These are phyloP conservation scores for Anarsia innoxiella DNA, from an alignment of 2,888 invertebrate species.

Conservation along the genomic window DNA sequence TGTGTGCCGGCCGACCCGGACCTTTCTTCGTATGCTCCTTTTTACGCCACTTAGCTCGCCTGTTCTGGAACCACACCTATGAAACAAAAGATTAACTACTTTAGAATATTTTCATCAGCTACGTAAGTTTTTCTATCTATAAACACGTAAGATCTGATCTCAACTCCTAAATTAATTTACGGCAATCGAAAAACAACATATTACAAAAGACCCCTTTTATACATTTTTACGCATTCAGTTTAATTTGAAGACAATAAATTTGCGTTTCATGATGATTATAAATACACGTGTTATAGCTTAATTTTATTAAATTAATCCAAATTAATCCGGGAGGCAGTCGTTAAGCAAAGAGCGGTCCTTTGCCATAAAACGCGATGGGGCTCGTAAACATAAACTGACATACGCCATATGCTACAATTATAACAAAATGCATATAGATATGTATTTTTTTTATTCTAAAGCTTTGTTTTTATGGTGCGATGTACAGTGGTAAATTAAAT, in stretches of 20 bases:
- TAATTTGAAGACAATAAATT: conserved; percentile 4
- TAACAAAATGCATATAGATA: too few species aligned
- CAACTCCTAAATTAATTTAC: too few species aligned
- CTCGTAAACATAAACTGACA: conserved; percentile 47
- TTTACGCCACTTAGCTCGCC: conserved; percentile 99
- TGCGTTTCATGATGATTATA: conserved; percentile 1
- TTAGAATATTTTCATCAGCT: too few species aligned
- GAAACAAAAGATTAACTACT: too few species aligned
- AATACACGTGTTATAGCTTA: conserved; percentile 20
- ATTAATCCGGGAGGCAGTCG: conserved; percentile 39
- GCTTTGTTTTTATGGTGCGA: too few species aligned
- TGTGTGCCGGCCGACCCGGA: conserved; percentile 98
- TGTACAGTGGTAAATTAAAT: too few species aligned
- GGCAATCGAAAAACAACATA: too few species aligned
- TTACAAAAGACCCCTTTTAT: too few species aligned
- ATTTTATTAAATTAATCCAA: conserved; percentile 62
- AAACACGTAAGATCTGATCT: too few species aligned
- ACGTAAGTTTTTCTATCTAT: too few species aligned
- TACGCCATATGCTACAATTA: conserved; percentile 21
- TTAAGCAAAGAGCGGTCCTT: conserved; percentile 36
- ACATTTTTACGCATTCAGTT: too few species aligned
- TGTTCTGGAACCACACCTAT: conserved; percentile 99
- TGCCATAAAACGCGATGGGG: conserved; percentile 46
- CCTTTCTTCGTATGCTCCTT: conserved; percentile 99
- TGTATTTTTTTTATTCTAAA: too few species aligned